Base-by-base conservation (phyloP, 2,797 vertebrate species). In the Ctenopoma kingsleyae region DNA sequence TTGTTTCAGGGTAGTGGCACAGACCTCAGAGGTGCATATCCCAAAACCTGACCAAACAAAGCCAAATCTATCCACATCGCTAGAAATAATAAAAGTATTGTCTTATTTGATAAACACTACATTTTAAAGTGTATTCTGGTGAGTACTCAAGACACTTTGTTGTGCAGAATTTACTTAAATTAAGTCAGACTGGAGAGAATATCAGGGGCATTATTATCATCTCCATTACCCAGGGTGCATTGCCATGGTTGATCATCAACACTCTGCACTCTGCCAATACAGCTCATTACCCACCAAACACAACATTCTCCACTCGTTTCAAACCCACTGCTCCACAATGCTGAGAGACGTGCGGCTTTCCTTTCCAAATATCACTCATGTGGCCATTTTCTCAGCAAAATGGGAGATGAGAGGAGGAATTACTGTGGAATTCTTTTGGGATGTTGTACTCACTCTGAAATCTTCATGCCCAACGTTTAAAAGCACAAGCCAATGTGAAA, bases 351-450 rank as follows among this genome's bases (percentile, higher is more conserved):
- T 6, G 44, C 5, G 16, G 52, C 59, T 64, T 74, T 70, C 76
- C 52, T 62, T 55, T 77, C 62, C 53, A 43, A 76, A 64, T 63
- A 74, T 76, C 73, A 70, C 65, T 82, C 62, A 67, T 44, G 46
- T 77, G 80, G 81, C 81, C 80, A 70, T 87, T 84, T 85, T 80
- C 81, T 71, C 62, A 74, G 68, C 70, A 77, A 74, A 89, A 76
- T 67, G 43, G 52, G 70, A 84, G 72, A 66, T 61, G 81, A 84
- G 73, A 70, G 67, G 66, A 57, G 58, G 58, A 79, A 85, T 85
- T 82, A 76, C 66, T 2, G 15, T 38, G 40, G 52, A 87, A 85
- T 87, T 84, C 73, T 81, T 79, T 44, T n/a, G 77, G 62, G 71
- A 82, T 78, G 74, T 67, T 78, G 43, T 32, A 68, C 54, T 74